These are phyloP conservation scores for Thalpophila matura DNA, from an alignment of 2,888 invertebrate genomes.

Conservation along the genomic window DNA sequence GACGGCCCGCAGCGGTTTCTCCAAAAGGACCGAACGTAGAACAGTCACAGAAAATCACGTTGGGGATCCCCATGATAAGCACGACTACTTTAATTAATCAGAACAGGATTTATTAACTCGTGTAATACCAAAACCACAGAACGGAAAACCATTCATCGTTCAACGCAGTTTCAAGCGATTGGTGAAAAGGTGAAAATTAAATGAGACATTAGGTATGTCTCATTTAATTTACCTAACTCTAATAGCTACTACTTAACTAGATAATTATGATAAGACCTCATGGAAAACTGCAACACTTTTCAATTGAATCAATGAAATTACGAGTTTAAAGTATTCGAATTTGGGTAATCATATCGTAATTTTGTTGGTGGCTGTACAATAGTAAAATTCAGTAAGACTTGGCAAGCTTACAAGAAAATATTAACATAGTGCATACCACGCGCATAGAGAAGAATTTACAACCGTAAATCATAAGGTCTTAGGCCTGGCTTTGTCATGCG, in stretches of 20 bases:
- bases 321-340: conserved; percentile 26
- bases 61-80: neutral
- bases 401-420: conserved; percentile 69
- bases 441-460: conserved; percentile 50
- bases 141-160: neutral
- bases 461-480: conserved; percentile 51
- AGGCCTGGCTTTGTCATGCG: conserved; percentile 29
- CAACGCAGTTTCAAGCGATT: neutral
- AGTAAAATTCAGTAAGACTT: conserved; percentile 59
- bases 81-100: neutral
- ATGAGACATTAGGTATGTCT: too few species aligned
- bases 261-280: neutral
- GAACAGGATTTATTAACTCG: neutral
- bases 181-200: neutral
- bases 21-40: neutral
- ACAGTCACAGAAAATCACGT: neutral
- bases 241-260: too few species aligned
- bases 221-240: too few species aligned
- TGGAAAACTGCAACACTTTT: neutral
- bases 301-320: conserved; percentile 5
- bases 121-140: neutral
- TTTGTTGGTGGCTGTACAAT: conserved; percentile 51
- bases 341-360: conserved; percentile 47
- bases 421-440: conserved; percentile 65
- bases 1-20: neutral